phyloP scores from a whole-genome alignment of 2,888 invertebrate genomes.

The Synergus umbraculus region DNA sequence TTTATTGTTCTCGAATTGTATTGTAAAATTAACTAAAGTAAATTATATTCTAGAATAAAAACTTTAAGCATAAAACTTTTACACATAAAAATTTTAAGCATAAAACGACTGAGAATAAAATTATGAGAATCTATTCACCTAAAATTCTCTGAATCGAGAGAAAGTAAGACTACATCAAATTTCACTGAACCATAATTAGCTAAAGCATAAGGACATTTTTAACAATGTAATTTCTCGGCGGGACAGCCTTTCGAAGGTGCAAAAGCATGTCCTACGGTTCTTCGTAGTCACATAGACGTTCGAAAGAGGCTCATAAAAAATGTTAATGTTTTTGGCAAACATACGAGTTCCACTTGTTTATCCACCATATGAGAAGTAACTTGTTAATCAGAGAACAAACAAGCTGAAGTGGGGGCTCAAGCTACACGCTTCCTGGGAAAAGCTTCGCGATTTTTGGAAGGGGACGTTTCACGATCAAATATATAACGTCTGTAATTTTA shows the following conservation, averaged over 20 bases:
- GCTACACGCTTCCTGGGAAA: conserved; percentile 46
- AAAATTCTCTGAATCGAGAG: neutral
- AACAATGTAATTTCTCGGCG: conserved; percentile 9
- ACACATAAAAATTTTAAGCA: too few relatives aligned
- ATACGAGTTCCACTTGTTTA: conserved; percentile 66
- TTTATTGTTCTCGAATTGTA: neutral
- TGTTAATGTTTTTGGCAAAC: conserved; percentile 66
- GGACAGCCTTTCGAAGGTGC: conserved; percentile 21
- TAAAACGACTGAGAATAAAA: too few relatives aligned
- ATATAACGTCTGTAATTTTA: conserved; percentile 21
- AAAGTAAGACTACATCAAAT: conserved; percentile 7
- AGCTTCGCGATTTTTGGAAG: conserved; percentile 46
- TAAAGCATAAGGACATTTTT: neutral
- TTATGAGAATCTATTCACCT: too few relatives aligned
- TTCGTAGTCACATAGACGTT: conserved; percentile 45
- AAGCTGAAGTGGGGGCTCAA: conserved; percentile 47
- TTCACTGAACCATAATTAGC: neutral
- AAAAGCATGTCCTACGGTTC: conserved; percentile 45
- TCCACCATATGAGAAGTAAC: conserved; percentile 57
- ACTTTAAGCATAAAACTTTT: too few relatives aligned
- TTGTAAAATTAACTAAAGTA: too few relatives aligned
- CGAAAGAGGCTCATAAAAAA: conserved; percentile 63
- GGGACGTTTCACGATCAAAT: conserved; percentile 30
- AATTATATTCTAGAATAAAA: too few relatives aligned
- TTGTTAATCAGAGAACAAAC: conserved; percentile 64